Conservation (phyloP, 92 coral and sea anemone species). For the Phenganax subtilis region DNA sequence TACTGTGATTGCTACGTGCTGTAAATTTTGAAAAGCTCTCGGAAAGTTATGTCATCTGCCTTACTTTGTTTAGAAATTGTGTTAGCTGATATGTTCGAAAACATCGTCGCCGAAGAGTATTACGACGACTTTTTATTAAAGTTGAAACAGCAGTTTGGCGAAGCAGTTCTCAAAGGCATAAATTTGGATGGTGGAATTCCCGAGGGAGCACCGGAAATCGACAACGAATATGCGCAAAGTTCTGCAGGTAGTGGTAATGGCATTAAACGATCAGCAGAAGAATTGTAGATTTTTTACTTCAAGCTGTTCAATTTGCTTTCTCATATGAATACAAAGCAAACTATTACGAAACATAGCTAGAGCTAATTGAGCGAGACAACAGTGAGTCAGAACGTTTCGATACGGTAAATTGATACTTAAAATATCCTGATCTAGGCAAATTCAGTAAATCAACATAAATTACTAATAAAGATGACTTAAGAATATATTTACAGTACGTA, state of each 20-base stretch:
- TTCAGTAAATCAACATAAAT: no score
- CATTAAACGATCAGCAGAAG: slow-evolving; percentile 17
- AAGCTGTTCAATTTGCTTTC: background rate
- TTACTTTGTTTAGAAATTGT: slow-evolving; percentile 23
- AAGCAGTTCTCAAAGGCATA: slow-evolving; percentile 71
- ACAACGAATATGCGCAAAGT: slow-evolving; percentile 5
- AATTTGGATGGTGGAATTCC: slow-evolving; percentile 71
- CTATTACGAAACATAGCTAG: no score
- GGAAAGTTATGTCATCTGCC: no score
- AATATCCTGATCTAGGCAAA: no score
- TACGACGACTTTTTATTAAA: slow-evolving; percentile 57
- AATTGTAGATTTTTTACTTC: slow-evolving; percentile 10
- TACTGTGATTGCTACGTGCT: no score
- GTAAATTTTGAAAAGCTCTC: no score
- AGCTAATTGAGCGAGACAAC: no score
- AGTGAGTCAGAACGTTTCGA: no score
- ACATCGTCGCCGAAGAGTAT: slow-evolving; percentile 70
- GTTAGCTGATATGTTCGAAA: slow-evolving; percentile 77
- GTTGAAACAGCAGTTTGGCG: slow-evolving; percentile 67
- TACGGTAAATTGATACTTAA: no score
- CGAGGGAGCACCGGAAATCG: slow-evolving; percentile 69
- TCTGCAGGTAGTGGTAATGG: background rate
- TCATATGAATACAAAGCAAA: no score
- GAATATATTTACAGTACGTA: no score
- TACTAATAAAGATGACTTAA: no score